Evolutionary conservation across 1,140 invertebrate species (phyloP), one percentile per base, ranked within the genome.

Genomic region (Leptopilina boulardi): DNA sequence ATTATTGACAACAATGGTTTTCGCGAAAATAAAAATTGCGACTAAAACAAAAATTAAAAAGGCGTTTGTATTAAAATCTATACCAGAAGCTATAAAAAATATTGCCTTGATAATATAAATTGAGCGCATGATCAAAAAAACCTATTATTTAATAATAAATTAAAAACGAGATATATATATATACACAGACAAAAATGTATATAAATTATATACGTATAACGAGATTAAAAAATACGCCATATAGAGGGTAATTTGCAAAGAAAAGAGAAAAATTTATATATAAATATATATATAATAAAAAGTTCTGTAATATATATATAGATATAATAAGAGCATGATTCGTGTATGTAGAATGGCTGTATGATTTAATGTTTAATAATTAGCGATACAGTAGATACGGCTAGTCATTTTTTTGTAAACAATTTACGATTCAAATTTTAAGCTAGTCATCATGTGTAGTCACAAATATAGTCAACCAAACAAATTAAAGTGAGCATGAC

Each of bases 51-150:
- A 13, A 30, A 6, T 19, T 11, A 23, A 66, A 6, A 66, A n/a
- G 21, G 26, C 59, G 56, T n/a, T 21, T 42, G 41, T 59, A 66
- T 30, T 66, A 66, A 66, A 4, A 34, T 34, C 59, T 66, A 23
- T 66, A 34, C 59, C 15, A 23, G 21, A 79, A 70, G 71, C 80
- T 83, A 70, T 80, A 83, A 87, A n/a, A n/a, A 38, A 38, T 38
- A 38, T 91, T 91, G 90, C 90, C 90, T 90, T 90, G 80, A 83
- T 87, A 85, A 88, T 79, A 75, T 87, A 83, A 89, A 88, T 88
- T 88, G 90, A 91, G 90, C 90, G 84, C 86, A 89, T 89, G 89
- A 91, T 91, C 90, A 91, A 91, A 91, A 84, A 86, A 84, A 83
- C 78, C 76, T 82, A 72, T 87, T 86, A 85, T 83, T 85, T 74